Evolutionary conservation across 2,113 vertebrate species (phyloP).

Genomic region (cattle (Bos taurus)): ARS-UCD2.0 NC_037344.1:4215501-4216000

Average conservation of each 20-base stretch:
- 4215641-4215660: neutral
- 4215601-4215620: neutral
- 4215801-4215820: neutral
- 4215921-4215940: neutral
- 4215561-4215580: neutral
- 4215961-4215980: neutral
- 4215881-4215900: neutral
- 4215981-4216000: neutral
- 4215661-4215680: neutral
- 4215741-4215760: neutral
- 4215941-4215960: neutral
- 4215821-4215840: neutral
- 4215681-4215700: neutral
- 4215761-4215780: neutral
- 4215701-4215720: neutral
- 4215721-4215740: neutral
- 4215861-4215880: neutral
- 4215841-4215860: neutral
- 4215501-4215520: slow-evolving; percentile 8
- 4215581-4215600: neutral
- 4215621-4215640: neutral
- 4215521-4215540: neutral
- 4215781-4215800: neutral
- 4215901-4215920: neutral
- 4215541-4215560: slow-evolving; percentile 2